Evolutionary conservation across 1,140 invertebrate species (phyloP), one percentile per base, ranked within the genome.

Genomic region (Diorhabda sublineata): DNA sequence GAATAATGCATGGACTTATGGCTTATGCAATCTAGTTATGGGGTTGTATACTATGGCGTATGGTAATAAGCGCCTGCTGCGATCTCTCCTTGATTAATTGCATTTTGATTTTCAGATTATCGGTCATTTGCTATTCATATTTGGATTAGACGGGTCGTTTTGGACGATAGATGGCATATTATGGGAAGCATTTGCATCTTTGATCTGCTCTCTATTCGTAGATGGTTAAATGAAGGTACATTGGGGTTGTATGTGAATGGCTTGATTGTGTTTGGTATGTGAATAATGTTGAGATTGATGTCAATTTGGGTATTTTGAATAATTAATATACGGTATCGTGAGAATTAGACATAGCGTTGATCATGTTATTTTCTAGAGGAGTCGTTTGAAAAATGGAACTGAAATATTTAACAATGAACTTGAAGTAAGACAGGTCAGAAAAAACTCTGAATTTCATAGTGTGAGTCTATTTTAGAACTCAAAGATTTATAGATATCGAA

Each of bases 41-140:
- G 47, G 47, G 47, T 52, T 52, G 47, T 52, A 52, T 52, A 68
- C 68, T 67, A 68, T 68, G 71, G 59, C 73, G 73, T 79, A 78
- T 79, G 76, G 73, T 79, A 79, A 79, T 77, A 67, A 3, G 47
- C 47, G 47, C 47, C 47, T 52, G 67, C 57, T 63, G 63, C 60
- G 72, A 73, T 66, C 70, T 72, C 72, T 71, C 66, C 68, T 72
- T 79, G 77, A 79, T 79, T 78, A 79, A 79, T 79, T 78, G 76
- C 76, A 70, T 70, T 79, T 77, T 78, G 75, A 79, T 79, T 77
- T 75, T 64, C 69, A 76, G 77, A 78, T 79, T 79, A 78, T 79
- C 76, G 69, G 69, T 67, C 70, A 69, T 74, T 75, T 72, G 74
- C 71, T 74, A 75, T 75, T 75, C 74, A 75, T 75, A 75, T 72